Evolutionary conservation across 2,888 invertebrate genomes (phyloP).

Genomic region (Zonitis immaculata): DNA sequence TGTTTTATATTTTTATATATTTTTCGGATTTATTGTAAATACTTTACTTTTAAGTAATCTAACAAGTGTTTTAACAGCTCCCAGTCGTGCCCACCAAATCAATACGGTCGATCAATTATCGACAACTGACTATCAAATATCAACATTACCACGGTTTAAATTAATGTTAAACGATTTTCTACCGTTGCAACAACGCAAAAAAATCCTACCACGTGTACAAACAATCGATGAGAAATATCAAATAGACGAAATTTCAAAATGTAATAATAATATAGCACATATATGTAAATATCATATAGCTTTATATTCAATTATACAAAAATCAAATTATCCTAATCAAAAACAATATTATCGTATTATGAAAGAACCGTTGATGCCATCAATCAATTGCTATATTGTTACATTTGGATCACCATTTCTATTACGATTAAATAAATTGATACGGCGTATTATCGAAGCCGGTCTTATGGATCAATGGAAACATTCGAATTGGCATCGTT

Average conservation of each 20-base stretch:
- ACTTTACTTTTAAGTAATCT: slow-evolving; percentile 18
- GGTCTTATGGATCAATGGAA: slow-evolving; percentile 23
- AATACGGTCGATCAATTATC: slow-evolving; percentile 23
- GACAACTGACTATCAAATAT: slow-evolving; percentile 18
- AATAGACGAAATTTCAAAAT: slow-evolving; percentile 13
- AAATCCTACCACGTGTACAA: slow-evolving; percentile 14
- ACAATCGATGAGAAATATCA: slow-evolving; percentile 13
- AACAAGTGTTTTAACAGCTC: slow-evolving; percentile 21
- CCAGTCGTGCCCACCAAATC: slow-evolving; percentile 12
- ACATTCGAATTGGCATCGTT: slow-evolving; percentile 7
- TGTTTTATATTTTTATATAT: slow-evolving; percentile 12
- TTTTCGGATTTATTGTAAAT: slow-evolving; percentile 18
- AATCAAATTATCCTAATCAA: slow-evolving; percentile 18
- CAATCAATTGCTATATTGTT: slow-evolving; percentile 24
- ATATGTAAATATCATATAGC: slow-evolving; percentile 21
- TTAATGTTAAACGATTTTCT: slow-evolving; percentile 14
- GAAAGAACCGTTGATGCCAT: slow-evolving; percentile 20
- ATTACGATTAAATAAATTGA: slow-evolving; percentile 9
- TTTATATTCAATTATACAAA: slow-evolving; percentile 16
- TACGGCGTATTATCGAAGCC: slow-evolving; percentile 17
- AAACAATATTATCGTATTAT: slow-evolving; percentile 18
- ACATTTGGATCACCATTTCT: slow-evolving; percentile 23
- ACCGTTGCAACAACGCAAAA: slow-evolving; percentile 3
- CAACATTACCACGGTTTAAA: slow-evolving; percentile 22
- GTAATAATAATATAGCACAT: slow-evolving; percentile 17